A percentile compares a stretch with the other conserved stretches of the same genome.
These are phyloP conservation scores for Sebastes cheni DNA, from an alignment of 2,797 vertebrate species.

Conservation along the genomic window DNA sequence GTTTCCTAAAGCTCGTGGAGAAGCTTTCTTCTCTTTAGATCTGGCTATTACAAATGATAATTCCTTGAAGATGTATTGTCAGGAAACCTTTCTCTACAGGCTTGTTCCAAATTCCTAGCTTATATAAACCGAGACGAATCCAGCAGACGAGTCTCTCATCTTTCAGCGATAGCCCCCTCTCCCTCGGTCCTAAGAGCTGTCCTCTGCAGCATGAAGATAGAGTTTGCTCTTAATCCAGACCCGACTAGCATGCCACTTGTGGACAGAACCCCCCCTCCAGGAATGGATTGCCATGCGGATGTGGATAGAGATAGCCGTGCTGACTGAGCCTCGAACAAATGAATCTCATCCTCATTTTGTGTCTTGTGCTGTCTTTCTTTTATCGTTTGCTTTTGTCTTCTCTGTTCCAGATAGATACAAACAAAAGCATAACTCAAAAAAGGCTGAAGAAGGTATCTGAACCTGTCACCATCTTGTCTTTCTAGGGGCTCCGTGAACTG, in stretches of 20 bases:
- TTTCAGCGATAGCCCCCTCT: conserved; percentile 11
- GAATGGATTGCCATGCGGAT: conserved; percentile 45
- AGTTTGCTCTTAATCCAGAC: conserved; percentile 58
- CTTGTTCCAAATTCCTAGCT: background rate
- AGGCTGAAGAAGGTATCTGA: conserved; percentile 87
- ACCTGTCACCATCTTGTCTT: conserved; percentile 77
- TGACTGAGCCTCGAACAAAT: conserved; percentile 59
- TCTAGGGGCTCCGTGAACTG: conserved; percentile 50
- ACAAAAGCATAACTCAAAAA: conserved; percentile 94
- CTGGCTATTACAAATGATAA: background rate
- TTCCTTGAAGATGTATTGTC: background rate
- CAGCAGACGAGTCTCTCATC: background rate
- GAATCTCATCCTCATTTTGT: conserved; percentile 75
- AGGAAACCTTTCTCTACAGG: background rate
- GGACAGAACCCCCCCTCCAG: conserved; percentile 11
- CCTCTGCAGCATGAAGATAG: conserved; percentile 69
- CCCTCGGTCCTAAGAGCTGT: conserved; percentile 46
- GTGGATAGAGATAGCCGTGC: conserved; percentile 33
- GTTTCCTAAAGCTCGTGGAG: background rate
- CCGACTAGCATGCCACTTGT: conserved; percentile 72
- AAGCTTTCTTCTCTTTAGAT: background rate
- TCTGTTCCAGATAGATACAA: conserved; percentile 93
- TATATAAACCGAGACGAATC: background rate
- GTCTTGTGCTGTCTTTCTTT: conserved; percentile 76
- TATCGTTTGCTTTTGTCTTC: conserved; percentile 82